Conservation (phyloP, 2,888 invertebrate genomes). For the Dasysyrphus tricinctus region DNA sequence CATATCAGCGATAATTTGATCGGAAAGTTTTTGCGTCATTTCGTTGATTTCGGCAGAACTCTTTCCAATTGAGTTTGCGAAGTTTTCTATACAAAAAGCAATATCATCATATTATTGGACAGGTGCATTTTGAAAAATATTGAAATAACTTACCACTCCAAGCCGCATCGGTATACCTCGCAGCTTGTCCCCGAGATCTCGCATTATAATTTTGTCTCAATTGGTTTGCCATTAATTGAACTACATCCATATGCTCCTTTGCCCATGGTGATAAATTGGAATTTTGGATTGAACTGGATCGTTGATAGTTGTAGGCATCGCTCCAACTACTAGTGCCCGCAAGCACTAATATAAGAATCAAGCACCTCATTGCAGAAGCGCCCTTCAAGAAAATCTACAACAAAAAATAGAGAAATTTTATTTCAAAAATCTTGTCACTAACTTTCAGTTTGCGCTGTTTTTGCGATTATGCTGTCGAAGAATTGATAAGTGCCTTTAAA, state of each 20-base stretch:
- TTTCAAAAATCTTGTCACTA: neutral
- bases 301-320: slow-evolving; percentile 76
- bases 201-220: slow-evolving; percentile 80
- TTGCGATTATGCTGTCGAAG: slow-evolving; percentile 32
- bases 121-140: neutral
- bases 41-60: slow-evolving; percentile 79
- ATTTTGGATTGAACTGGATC: slow-evolving; percentile 51
- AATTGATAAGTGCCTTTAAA: slow-evolving; percentile 68
- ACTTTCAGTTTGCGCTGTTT: slow-evolving; percentile 19
- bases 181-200: slow-evolving; percentile 77
- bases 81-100: slow-evolving; percentile 76
- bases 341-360: slow-evolving; percentile 78
- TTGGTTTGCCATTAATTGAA: slow-evolving; percentile 80
- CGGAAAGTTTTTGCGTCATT: slow-evolving; percentile 77
- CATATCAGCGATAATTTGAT: slow-evolving; percentile 81
- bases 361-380: slow-evolving; percentile 77
- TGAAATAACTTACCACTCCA: slow-evolving; percentile 79
- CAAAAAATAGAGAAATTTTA: slow-evolving; percentile 40
- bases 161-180: slow-evolving; percentile 51
- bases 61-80: slow-evolving; percentile 80
- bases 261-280: slow-evolving; percentile 79
- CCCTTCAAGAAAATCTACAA: neutral
- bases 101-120: neutral
- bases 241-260: slow-evolving; percentile 79
- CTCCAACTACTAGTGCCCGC: slow-evolving; percentile 76